A percentile compares a stretch with the other conserved stretches of the same genome.
These are phyloP conservation scores for Amorpha juglandis DNA, from an alignment of 2,888 invertebrate genomes.

Conservation along the genomic window DNA sequence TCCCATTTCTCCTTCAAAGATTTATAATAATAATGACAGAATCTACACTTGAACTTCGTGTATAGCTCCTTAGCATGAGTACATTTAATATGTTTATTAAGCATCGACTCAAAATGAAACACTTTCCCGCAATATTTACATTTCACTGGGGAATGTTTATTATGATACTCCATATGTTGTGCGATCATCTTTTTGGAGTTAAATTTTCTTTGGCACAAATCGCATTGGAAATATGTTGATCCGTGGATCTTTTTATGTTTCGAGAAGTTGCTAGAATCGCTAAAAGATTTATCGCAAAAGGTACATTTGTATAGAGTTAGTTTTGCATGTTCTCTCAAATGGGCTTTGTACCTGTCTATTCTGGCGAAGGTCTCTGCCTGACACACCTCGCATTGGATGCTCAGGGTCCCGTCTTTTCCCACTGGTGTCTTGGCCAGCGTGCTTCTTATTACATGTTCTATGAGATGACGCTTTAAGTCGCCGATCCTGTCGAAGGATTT, in stretches of 20 bases:
- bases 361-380: conserved; percentile 61
- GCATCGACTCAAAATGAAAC: conserved; percentile 74
- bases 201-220: conserved; percentile 75
- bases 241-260: conserved; percentile 81
- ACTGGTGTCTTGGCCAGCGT: conserved; percentile 71
- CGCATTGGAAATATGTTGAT: conserved; percentile 68
- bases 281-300: conserved; percentile 77
- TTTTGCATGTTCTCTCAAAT: conserved; percentile 76
- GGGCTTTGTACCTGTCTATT: conserved; percentile 75
- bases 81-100: conserved; percentile 72
- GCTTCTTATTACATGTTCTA: conserved; percentile 74
- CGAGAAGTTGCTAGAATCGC: conserved; percentile 80
- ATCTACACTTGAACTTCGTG: conserved; percentile 61
- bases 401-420: conserved; percentile 59
- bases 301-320: conserved; percentile 77
- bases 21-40: conserved; percentile 61
- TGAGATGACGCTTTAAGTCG: conserved; percentile 77
- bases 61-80: conserved; percentile 56
- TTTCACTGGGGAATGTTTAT: conserved; percentile 58
- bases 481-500: conserved; percentile 74
- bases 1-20: conserved; percentile 77
- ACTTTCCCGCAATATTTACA: conserved; percentile 64
- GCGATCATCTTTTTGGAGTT: conserved; percentile 77
- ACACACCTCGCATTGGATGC: conserved; percentile 71
- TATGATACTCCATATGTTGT: conserved; percentile 76